Percentiles rank a stretch among this genome's conserved stretches.
Evolutionary conservation across 1,140 invertebrate genomes (phyloP).

Genomic region (Phymastichus coffea): DNA sequence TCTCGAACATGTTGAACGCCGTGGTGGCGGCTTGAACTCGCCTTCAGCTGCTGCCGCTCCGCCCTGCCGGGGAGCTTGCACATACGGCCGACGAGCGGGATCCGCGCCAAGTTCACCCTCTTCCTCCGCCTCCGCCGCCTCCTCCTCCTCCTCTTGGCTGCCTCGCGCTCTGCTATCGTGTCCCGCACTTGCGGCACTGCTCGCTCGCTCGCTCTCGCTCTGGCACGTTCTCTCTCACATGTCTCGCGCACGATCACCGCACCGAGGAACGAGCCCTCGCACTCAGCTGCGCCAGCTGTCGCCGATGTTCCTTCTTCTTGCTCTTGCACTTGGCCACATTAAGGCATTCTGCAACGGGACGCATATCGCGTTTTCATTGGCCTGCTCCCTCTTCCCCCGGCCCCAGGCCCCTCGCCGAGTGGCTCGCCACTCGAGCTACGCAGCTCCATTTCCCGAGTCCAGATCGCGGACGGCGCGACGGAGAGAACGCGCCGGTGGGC

Average conservation of each 20-base stretch:
- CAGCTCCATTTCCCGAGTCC: too few relatives aligned
- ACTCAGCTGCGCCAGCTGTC: too few relatives aligned
- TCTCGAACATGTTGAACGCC: slow-evolving; percentile 80
- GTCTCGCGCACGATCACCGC: slow-evolving; percentile 5
- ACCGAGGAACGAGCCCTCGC: too few relatives aligned
- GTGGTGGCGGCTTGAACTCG: slow-evolving; percentile 43
- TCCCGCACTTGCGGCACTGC: slow-evolving; percentile 45
- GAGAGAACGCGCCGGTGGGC: too few relatives aligned
- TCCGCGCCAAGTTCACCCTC: neutral
- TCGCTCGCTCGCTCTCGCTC: slow-evolving; percentile 17
- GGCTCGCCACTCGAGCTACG: too few relatives aligned
- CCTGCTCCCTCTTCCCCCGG: too few relatives aligned
- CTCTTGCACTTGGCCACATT: too few relatives aligned
- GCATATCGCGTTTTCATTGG: too few relatives aligned
- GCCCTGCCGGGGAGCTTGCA: neutral
- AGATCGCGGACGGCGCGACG: too few relatives aligned
- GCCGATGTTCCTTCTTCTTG: too few relatives aligned
- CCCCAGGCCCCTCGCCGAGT: too few relatives aligned
- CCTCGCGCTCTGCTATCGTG: slow-evolving; percentile 13
- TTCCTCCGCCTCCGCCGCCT: slow-evolving; percentile 14
- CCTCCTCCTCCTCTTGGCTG: slow-evolving; percentile 19
- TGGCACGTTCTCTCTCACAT: neutral
- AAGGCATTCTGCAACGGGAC: too few relatives aligned
- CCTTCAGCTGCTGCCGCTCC: neutral
- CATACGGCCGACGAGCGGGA: slow-evolving; percentile 1